Evolutionary conservation across 2,888 invertebrate species (phyloP).

Genomic region (Tipula unca): DNA sequence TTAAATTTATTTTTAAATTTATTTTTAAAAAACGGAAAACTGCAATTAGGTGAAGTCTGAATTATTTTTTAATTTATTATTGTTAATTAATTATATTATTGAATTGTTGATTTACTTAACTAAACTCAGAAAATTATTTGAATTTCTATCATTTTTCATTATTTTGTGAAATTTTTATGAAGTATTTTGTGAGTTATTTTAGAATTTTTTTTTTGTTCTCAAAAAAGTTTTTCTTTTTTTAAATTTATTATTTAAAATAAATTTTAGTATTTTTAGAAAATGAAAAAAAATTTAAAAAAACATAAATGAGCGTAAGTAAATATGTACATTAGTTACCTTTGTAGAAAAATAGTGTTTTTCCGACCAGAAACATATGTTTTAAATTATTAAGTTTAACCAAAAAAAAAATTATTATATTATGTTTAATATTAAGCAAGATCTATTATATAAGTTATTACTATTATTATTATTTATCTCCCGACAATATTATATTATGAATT

Average conservation of each 20-base stretch:
- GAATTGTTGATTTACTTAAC: slow-evolving; percentile 8
- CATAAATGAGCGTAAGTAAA: neutral
- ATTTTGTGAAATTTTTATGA: slow-evolving; percentile 8
- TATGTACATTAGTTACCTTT: neutral
- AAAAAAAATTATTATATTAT: neutral
- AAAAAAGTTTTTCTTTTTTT: neutral
- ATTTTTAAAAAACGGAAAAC: neutral
- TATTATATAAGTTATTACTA: neutral
- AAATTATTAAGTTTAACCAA: slow-evolving; percentile 8
- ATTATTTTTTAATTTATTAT: slow-evolving; percentile 3
- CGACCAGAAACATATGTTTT: slow-evolving; percentile 14
- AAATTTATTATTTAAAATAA: neutral
- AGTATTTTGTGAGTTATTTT: neutral
- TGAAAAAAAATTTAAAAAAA: neutral
- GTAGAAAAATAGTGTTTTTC: slow-evolving; percentile 3
- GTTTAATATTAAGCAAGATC: neutral
- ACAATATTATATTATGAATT: neutral
- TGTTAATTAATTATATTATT: neutral
- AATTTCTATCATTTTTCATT: neutral
- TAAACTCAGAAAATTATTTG: neutral
- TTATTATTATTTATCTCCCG: neutral
- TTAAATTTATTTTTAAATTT: neutral
- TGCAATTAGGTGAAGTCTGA: neutral
- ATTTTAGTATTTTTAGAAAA: neutral
- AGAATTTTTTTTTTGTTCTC: neutral